Base-by-base conservation (phyloP, 2,797 vertebrate species). In the Enteromius radiatus region DNA sequence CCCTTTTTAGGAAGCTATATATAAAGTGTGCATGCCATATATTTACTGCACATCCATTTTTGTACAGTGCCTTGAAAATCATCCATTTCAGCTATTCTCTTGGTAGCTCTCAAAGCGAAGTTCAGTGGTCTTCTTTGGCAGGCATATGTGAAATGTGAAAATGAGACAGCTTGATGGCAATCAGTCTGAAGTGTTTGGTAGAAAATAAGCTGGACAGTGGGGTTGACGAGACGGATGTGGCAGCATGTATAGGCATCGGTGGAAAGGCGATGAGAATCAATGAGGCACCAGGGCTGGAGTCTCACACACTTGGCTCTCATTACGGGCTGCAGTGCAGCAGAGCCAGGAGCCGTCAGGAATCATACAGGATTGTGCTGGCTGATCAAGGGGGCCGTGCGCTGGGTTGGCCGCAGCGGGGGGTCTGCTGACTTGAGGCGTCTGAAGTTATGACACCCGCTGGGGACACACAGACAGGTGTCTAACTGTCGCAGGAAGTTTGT, bases 391-490 rank as follows among this genome's bases (percentile, higher is more conserved):
- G 36, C 49, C 8, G n/a, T 83, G 89, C 41, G 86, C 81, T 87
- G 90, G 84, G 81, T 31, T 83, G 78, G 45, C 36, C 87, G 19
- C 90, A 86, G 89, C 85, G 78, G 91, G 93, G 88, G 89, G 91
- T 86, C 73, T 85, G 70, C 87, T 77, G 87, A 76, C 78, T 63
- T 67, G 75, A 77, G 82, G 81, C 79, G 74, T 91, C 88, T 92
- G 91, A 93, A 91, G 90, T 90, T 84, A 84, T 87, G 87, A 90
- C 90, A 91, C 88, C 88, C 88, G 81, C 87, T 83, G 85, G 89
- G 91, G 84, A 87, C 85, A 83, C 87, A 56, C 85, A 86, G 90
- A 84, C 43, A 81, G 84, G 85, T 76, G 87, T 87, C 84, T 86
- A 86, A 41, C 63, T 82, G 89, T 90, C 87, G 88, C 91, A 88